Percentiles rank a stretch among this genome's conserved stretches.
phyloP scores from a whole-genome alignment of 2,888 invertebrate species.

The Hydriomena furcata region DNA sequence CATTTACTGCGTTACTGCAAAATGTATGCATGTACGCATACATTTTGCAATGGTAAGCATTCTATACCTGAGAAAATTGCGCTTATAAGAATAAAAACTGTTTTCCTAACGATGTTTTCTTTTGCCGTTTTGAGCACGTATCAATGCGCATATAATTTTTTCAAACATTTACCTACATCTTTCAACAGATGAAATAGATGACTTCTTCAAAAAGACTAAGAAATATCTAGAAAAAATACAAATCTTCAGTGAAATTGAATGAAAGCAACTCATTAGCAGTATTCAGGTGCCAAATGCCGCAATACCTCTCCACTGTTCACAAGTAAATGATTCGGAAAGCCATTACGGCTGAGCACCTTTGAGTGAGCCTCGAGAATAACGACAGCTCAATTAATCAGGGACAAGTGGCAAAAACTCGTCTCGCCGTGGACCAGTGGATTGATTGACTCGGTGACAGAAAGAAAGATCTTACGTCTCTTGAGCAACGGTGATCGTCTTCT shows the following conservation, averaged over 20 bases:
- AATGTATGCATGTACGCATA: too few relatives aligned
- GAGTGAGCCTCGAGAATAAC: constrained; percentile 16
- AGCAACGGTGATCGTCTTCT: background rate
- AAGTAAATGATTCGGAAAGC: constrained; percentile 30
- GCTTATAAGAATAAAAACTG: too few relatives aligned
- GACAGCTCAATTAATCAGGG: constrained; percentile 27
- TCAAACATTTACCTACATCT: too few relatives aligned
- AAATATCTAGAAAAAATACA: constrained; percentile 7
- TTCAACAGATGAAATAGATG: too few relatives aligned
- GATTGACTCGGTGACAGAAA: constrained; percentile 10
- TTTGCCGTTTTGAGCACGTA: too few relatives aligned
- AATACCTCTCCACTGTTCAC: constrained; percentile 22
- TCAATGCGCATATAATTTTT: too few relatives aligned
- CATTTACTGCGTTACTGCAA: too few relatives aligned
- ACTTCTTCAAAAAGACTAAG: too few relatives aligned
- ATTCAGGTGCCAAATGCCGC: constrained; percentile 20
- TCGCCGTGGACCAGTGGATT: constrained; percentile 8
- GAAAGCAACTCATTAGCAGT: constrained; percentile 20
- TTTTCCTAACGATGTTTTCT: too few relatives aligned
- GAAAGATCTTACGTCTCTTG: background rate
- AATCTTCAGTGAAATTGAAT: constrained; percentile 20
- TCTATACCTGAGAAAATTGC: too few relatives aligned
- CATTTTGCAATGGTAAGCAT: too few relatives aligned
- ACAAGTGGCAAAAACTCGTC: constrained; percentile 16
- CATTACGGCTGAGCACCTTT: constrained; percentile 25